These are phyloP conservation scores for Spea hammondii DNA, from an alignment of 2,797 vertebrate species.

Conservation along the genomic window DNA sequence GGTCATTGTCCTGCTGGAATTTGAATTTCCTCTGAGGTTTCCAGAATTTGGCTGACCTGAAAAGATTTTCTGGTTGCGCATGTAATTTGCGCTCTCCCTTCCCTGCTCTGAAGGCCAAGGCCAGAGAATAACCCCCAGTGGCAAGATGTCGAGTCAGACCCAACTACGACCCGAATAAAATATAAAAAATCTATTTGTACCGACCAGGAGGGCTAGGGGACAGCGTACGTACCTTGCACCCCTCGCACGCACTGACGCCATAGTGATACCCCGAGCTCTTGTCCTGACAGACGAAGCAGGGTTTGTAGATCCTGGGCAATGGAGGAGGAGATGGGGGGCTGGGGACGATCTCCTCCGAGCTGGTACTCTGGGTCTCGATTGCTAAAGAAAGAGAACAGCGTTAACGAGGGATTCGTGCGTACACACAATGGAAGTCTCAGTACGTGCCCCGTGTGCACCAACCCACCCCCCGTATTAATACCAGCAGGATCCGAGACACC, in stretches of 20 bases:
- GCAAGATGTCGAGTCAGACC: too few relatives aligned
- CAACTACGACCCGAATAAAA: not conserved
- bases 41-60: not conserved
- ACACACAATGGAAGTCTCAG: not conserved
- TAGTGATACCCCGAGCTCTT: slow-evolving; percentile 88
- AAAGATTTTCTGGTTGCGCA: not conserved
- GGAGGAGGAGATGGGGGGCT: slow-evolving; percentile 78
- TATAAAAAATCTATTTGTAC: too few relatives aligned
- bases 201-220: not conserved
- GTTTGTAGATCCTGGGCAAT: slow-evolving; percentile 84
- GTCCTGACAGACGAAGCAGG: slow-evolving; percentile 86
- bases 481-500: too few relatives aligned
- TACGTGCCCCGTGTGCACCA: too few relatives aligned
- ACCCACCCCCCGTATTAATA: too few relatives aligned
- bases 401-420: not conserved
- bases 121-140: not conserved
- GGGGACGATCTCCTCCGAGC: slow-evolving; percentile 84
- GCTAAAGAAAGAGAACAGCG: slow-evolving; percentile 61
- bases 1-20: not conserved
- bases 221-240: slow-evolving; percentile 77
- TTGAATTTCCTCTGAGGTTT: not conserved
- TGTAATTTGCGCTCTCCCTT: too few relatives aligned
- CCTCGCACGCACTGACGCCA: slow-evolving; percentile 85
- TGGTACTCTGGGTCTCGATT: slow-evolving; percentile 85
- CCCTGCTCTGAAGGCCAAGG: not conserved